Evolutionary conservation across 2,888 invertebrate species (phyloP).

Genomic region (Ephialtes manifestator): DNA sequence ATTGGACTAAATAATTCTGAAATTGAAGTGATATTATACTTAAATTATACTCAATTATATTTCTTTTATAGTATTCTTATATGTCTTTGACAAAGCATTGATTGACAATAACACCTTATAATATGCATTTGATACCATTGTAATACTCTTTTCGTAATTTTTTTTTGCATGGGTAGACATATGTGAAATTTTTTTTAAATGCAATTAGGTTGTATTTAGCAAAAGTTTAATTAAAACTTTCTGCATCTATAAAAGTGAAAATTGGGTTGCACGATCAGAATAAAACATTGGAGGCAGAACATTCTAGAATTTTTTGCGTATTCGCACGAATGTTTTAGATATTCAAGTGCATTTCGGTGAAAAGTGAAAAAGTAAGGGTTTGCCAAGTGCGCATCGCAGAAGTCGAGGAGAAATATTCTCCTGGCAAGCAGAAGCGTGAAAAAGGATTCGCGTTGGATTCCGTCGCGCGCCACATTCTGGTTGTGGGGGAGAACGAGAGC

Average conservation of each 20-base stretch:
- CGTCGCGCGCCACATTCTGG: slow-evolving; percentile 42
- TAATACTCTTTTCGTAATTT: too few relatives aligned
- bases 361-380: not conserved
- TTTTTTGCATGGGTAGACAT: too few relatives aligned
- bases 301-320: not conserved
- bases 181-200: too few relatives aligned
- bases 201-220: not conserved
- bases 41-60: too few relatives aligned
- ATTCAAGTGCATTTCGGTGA: slow-evolving; percentile 20
- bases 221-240: not conserved
- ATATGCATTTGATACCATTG: too few relatives aligned
- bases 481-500: slow-evolving; percentile 42
- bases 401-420: slow-evolving; percentile 32
- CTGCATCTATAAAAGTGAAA: not conserved
- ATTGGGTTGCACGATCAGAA: not conserved
- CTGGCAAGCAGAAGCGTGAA: slow-evolving; percentile 12
- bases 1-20: too few relatives aligned
- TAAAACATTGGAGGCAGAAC: not conserved
- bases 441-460: slow-evolving; percentile 45
- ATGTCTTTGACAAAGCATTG: too few relatives aligned
- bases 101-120: too few relatives aligned
- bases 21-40: too few relatives aligned
- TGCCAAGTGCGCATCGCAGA: not conserved
- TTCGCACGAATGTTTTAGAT: not conserved
- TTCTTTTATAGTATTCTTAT: too few relatives aligned